Evolutionary conservation across 2,888 invertebrate genomes (phyloP).

Genomic region (Temnothorax unifasciatus): DNA sequence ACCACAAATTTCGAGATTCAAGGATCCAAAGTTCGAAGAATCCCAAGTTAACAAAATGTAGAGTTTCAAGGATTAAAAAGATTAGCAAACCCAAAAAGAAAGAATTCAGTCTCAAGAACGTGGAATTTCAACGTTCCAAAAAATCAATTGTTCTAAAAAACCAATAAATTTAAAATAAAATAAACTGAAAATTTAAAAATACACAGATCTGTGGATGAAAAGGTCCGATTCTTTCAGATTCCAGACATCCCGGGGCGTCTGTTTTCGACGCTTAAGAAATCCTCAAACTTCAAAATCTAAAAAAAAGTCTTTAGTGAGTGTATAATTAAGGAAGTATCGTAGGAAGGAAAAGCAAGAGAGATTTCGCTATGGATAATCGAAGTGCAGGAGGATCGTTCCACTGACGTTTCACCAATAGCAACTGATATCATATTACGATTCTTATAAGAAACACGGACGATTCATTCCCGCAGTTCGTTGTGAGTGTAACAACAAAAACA

Average conservation of each 20-base stretch:
- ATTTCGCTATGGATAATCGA: constrained; percentile 64
- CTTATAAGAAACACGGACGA: constrained; percentile 54
- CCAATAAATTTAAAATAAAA: neutral
- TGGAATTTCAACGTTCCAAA: neutral
- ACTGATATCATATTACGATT: constrained; percentile 47
- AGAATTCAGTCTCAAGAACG: neutral
- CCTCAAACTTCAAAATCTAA: constrained; percentile 7
- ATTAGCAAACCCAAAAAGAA: neutral
- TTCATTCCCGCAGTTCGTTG: constrained; percentile 73
- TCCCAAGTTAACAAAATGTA: neutral
- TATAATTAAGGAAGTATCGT: constrained; percentile 16
- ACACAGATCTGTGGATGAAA: neutral
- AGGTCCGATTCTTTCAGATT: neutral
- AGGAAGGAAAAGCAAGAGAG: constrained; percentile 12
- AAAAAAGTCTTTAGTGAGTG: neutral
- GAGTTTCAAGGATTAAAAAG: neutral
- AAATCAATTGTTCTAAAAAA: neutral
- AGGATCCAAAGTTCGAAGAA: constrained; percentile 2
- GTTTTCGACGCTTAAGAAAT: neutral
- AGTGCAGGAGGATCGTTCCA: constrained; percentile 67
- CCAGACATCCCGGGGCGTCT: neutral
- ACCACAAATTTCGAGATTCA: neutral
- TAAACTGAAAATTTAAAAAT: neutral
- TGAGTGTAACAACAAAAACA: constrained; percentile 70
- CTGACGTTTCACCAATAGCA: constrained; percentile 38